These are phyloP conservation scores for Leucophora obtusa DNA, from an alignment of 2,888 invertebrate genomes.

Conservation along the genomic window DNA sequence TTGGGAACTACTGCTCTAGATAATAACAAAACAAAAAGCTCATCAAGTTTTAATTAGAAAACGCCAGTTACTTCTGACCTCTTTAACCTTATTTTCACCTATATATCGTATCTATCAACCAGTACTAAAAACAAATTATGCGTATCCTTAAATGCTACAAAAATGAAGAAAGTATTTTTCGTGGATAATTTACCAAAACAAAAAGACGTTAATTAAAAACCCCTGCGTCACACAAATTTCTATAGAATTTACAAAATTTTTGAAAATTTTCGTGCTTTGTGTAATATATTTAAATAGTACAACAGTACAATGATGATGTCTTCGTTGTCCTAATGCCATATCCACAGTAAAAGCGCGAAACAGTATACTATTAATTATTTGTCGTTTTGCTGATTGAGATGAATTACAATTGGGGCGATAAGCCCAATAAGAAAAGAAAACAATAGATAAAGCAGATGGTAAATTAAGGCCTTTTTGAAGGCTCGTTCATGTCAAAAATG, in stretches of 20 bases:
- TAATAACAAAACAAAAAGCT: not conserved
- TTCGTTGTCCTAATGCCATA: not conserved
- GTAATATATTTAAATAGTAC: not conserved
- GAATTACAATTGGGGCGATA: too few species aligned
- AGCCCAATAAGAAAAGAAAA: too few species aligned
- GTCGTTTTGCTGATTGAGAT: too few species aligned
- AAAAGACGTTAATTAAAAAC: constrained; percentile 24
- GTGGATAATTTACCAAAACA: constrained; percentile 11
- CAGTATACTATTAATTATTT: too few species aligned
- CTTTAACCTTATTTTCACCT: constrained; percentile 3
- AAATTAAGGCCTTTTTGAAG: too few species aligned
- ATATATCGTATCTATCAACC: not conserved
- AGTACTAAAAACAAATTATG: constrained; percentile 13
- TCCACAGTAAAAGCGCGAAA: not conserved
- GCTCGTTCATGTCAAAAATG: too few species aligned
- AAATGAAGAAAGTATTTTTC: not conserved
- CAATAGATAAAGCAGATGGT: too few species aligned
- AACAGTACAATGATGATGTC: not conserved
- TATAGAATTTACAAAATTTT: not conserved
- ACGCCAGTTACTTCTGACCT: not conserved
- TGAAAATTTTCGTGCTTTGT: not conserved
- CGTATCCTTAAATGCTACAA: not conserved
- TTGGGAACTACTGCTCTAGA: too few species aligned
- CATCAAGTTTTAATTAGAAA: constrained; percentile 34
- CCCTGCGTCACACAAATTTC: constrained; percentile 9